phyloP scores from a whole-genome alignment of 2,888 invertebrate species.

The Cantharis rustica region DNA sequence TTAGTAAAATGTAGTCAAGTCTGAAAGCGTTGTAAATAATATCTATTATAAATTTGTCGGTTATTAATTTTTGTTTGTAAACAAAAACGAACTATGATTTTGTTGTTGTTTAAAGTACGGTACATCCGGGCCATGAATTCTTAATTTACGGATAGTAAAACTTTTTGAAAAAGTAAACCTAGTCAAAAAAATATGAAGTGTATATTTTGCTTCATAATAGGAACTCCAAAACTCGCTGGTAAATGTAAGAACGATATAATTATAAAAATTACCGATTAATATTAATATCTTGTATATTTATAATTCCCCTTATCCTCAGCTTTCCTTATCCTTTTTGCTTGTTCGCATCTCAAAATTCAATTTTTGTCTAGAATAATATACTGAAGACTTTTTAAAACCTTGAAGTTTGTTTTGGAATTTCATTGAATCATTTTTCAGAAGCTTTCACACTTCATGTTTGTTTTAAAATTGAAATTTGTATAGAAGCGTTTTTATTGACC shows the following conservation, averaged over 20 bases:
- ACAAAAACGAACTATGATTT: constrained; percentile 27
- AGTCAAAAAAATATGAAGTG: constrained; percentile 52
- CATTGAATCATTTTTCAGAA: neutral
- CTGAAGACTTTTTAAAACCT: constrained; percentile 1
- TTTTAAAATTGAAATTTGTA: neutral
- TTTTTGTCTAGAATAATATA: constrained; percentile 3
- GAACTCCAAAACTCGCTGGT: constrained; percentile 80
- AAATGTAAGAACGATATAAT: constrained; percentile 68
- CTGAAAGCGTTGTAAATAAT: constrained; percentile 46
- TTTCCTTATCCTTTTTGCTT: constrained; percentile 32
- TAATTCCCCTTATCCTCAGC: constrained; percentile 12
- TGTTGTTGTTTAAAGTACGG: constrained; percentile 38
- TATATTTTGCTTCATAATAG: constrained; percentile 60
- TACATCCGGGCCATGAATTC: constrained; percentile 46
- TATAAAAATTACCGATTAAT: constrained; percentile 41
- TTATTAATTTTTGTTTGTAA: constrained; percentile 37
- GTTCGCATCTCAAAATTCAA: constrained; percentile 39
- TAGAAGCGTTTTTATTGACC: neutral
- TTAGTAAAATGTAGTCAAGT: constrained; percentile 34
- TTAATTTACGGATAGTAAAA: constrained; percentile 52
- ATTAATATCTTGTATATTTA: constrained; percentile 47
- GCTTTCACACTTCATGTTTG: neutral
- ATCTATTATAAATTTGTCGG: constrained; percentile 53
- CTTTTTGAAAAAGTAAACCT: constrained; percentile 53
- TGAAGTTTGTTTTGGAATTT: neutral